phyloP scores from a whole-genome alignment of 1,140 invertebrate genomes.

The Formica exsecta region DNA sequence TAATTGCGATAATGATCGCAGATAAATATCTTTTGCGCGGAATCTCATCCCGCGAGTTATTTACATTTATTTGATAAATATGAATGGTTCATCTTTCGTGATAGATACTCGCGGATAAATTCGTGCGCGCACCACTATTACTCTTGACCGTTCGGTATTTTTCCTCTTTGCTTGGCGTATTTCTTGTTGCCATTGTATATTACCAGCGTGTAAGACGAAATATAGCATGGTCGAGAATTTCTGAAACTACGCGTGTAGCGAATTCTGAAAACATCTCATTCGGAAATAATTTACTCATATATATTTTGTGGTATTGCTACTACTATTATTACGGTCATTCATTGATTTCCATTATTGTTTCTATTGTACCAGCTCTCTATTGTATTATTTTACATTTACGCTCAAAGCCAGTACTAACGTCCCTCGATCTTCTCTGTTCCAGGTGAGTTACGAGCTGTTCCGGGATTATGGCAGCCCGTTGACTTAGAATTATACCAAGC shows the following conservation, averaged over 20 bases:
- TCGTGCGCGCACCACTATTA: conserved; percentile 19
- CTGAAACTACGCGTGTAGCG: not conserved
- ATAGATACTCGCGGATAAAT: conserved; percentile 28
- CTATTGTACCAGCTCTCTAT: not conserved
- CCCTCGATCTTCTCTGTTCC: conserved; percentile 33
- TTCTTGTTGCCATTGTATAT: not conserved
- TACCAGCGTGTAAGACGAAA: not conserved
- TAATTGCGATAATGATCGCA: conserved; percentile 11
- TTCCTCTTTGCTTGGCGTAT: conserved; percentile 10
- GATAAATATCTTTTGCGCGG: conserved; percentile 14
- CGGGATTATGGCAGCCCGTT: conserved; percentile 26
- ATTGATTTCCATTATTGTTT: not conserved
- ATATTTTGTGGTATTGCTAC: not conserved
- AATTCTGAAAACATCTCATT: not conserved
- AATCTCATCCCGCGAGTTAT: conserved; percentile 10
- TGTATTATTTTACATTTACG: conserved; percentile 13
- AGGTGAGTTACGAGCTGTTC: conserved; percentile 55
- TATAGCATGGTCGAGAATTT: not conserved
- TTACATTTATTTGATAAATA: conserved; percentile 37
- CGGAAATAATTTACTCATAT: not conserved
- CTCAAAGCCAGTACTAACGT: conserved; percentile 9
- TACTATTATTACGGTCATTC: not conserved
- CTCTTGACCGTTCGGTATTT: conserved; percentile 1
- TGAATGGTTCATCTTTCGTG: not conserved
- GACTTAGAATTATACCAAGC: conserved; percentile 25